phyloP scores from a whole-genome alignment of 2,888 invertebrate genomes.

The Agrotis exclamationis region DNA sequence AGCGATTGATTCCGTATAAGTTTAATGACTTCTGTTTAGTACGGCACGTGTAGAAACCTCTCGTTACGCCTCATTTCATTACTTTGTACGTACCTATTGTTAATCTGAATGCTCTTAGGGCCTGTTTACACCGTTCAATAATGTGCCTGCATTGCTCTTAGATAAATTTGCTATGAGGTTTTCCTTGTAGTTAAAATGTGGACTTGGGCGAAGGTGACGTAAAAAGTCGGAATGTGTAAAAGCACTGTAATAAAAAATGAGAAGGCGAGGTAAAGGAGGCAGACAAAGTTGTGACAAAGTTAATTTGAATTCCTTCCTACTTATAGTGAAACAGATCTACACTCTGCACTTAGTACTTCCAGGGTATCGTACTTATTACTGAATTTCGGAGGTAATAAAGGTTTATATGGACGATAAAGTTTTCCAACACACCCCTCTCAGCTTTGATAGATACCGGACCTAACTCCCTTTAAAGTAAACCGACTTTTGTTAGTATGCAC shows the following conservation, averaged over 20 bases:
- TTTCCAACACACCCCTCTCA: no score
- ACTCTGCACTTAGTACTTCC: no score
- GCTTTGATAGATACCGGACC: background rate
- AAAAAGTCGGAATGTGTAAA: background rate
- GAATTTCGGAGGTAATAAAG: background rate
- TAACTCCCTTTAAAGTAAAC: slow-evolving; percentile 18
- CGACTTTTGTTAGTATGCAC: slow-evolving; percentile 22
- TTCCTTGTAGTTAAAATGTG: background rate
- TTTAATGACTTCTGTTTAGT: slow-evolving; percentile 56
- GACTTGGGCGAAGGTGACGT: no score
- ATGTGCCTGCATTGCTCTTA: slow-evolving; percentile 3
- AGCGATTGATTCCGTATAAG: slow-evolving; percentile 46
- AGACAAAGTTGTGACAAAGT: background rate
- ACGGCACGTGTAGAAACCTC: slow-evolving; percentile 59
- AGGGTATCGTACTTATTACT: background rate
- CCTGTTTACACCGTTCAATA: slow-evolving; percentile 10
- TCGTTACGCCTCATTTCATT: slow-evolving; percentile 57
- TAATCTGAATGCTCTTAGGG: slow-evolving; percentile 41
- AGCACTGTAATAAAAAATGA: background rate
- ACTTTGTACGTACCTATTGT: slow-evolving; percentile 57
- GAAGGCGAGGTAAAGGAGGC: background rate
- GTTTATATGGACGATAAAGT: background rate
- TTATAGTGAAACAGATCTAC: background rate
- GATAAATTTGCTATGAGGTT: slow-evolving; percentile 8
- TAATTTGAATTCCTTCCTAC: background rate